Base-by-base conservation (phyloP, 2,113 vertebrate genomes). In the Carassius gibelio region DNA sequence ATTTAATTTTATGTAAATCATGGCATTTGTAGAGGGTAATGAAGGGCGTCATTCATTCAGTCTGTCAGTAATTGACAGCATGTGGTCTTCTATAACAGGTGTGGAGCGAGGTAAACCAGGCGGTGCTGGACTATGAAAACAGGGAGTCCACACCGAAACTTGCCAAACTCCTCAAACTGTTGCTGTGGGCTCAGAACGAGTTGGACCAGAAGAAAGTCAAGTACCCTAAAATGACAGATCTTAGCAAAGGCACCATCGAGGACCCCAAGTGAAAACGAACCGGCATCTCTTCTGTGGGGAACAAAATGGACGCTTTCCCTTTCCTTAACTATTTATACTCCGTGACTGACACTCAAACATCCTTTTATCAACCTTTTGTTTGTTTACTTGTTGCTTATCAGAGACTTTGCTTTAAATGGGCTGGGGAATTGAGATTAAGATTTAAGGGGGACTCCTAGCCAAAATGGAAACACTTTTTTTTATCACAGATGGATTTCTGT, bases 201-300 rank as follows among this genome's bases (percentile, higher is more conserved):
- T 95, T 99, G 88, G 98, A 99, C 92, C 98, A 99, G 95, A 99
- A 99, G 95, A 99, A 98, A 93, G 97, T 99, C 87, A 99, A 99
- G 94, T 99, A 99, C 86, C 98, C 97, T 89, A 99, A 98, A 96
- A 99, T 99, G 98, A 98, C 97, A 91, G 98, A 99, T 94, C 97
- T 99, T 92, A 98, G 97, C 95, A 99, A 98, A 94, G 97, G 97
- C 81, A 97, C 97, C 19, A 98, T 99, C 8, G 98, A 99, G 93
- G 97, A 99, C 88, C 97, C 97, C 78, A 99, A 99, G 95, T 99
- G 96, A 96, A 88, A 88, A 92, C 62, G 61, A 74, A 30, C 88
- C 88, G 80, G 80, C 74, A 90, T 87, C 83, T 84, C 74, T 82
- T 81, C 81, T 83, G 84, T 64, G 90, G 87, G 82, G 50, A 83